Conservation (phyloP, 2,797 vertebrate genomes). For the Masticophis lateralis region DNA sequence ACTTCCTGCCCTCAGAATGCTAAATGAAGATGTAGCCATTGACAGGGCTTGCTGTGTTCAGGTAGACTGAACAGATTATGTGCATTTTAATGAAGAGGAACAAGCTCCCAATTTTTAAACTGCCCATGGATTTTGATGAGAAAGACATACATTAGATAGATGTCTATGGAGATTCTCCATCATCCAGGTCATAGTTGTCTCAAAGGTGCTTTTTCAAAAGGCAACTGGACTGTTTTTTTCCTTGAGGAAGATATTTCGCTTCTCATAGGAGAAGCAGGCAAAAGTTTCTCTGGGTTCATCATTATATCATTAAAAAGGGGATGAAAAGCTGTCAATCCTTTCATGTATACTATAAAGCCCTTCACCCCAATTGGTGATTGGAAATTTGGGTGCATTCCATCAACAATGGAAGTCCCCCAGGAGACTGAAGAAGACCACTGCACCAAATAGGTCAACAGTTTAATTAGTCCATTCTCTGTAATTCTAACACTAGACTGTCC, state of each 20-base stretch:
- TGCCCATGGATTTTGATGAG: background rate
- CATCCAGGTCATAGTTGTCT: background rate
- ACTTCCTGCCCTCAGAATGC: background rate
- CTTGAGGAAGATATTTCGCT: background rate
- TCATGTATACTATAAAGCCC: background rate
- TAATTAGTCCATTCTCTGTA: background rate
- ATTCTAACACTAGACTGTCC: background rate
- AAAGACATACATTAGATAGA: background rate
- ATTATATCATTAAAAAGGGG: background rate
- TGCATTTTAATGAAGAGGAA: background rate
- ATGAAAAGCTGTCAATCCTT: background rate
- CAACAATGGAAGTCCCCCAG: background rate
- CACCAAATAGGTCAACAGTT: background rate
- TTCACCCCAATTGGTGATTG: background rate
- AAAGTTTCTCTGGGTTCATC: background rate
- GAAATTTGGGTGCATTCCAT: background rate
- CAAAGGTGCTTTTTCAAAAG: background rate
- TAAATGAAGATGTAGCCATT: constrained; percentile 4
- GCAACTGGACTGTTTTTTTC: background rate
- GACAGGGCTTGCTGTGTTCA: background rate
- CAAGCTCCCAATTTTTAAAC: background rate
- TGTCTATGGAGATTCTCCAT: background rate
- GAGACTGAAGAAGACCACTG: background rate
- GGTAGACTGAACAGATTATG: constrained; percentile 1
- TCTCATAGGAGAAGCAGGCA: background rate